phyloP scores from a whole-genome alignment of 2,113 vertebrate species.

The Nanorana parkeri region DNA sequence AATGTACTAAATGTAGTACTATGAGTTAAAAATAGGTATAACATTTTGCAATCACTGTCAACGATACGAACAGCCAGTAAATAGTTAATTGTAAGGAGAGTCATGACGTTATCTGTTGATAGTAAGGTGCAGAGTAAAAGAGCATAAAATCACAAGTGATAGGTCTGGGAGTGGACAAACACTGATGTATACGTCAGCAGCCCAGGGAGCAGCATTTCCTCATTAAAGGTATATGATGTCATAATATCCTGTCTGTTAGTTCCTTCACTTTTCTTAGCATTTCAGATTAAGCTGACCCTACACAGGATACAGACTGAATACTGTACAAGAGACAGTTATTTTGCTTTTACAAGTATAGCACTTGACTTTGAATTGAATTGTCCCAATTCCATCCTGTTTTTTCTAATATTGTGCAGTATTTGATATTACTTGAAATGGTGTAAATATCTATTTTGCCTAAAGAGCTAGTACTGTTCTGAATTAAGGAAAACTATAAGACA shows the following conservation, averaged over 20 bases:
- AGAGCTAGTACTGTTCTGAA: too few relatives aligned
- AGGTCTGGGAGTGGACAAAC: not conserved
- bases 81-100: too few relatives aligned
- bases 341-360: not conserved
- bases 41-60: too few relatives aligned
- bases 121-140: not conserved
- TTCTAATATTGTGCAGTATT: too few relatives aligned
- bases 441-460: too few relatives aligned
- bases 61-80: not conserved
- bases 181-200: not conserved
- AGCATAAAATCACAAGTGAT: not conserved
- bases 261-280: conserved; percentile 10
- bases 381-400: too few relatives aligned
- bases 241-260: not conserved
- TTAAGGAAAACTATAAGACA: too few relatives aligned
- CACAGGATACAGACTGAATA: not conserved
- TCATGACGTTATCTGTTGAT: not conserved
- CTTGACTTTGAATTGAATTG: not conserved
- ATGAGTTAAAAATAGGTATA: too few relatives aligned
- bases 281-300: not conserved
- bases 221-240: conserved; percentile 24
- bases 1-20: too few relatives aligned
- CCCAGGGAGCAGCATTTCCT: conserved; percentile 32
- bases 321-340: not conserved
- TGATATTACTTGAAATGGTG: too few relatives aligned